Evolutionary conservation across 1,140 invertebrate genomes (phyloP).

Genomic region (Lamellibrachia luymesi): DNA sequence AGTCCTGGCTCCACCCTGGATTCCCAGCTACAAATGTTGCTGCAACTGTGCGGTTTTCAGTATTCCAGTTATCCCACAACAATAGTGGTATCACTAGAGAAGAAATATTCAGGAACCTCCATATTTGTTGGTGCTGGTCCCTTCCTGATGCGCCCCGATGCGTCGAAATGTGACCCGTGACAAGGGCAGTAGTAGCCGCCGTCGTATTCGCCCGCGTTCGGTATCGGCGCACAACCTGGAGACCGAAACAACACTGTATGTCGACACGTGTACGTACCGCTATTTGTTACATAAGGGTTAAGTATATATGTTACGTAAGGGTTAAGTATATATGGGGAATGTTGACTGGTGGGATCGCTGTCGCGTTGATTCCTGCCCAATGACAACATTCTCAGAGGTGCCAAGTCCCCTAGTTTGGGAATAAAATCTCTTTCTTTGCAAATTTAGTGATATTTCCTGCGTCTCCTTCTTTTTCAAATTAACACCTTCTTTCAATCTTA

Average conservation of each 20-base stretch:
- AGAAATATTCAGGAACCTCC: constrained; percentile 84
- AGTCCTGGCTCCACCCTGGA: not conserved
- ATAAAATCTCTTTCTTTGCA: too few species aligned
- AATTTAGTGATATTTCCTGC: too few species aligned
- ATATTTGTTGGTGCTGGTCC: constrained; percentile 97
- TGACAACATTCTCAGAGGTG: too few species aligned
- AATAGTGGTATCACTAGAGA: constrained; percentile 70
- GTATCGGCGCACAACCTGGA: constrained; percentile 59
- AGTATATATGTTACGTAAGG: too few species aligned
- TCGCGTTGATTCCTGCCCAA: too few species aligned
- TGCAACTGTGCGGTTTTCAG: not conserved
- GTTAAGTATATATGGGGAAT: too few species aligned
- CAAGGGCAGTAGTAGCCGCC: constrained; percentile 97
- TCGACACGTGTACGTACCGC: too few species aligned
- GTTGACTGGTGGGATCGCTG: too few species aligned
- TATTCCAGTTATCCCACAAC: constrained; percentile 71
- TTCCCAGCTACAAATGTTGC: not conserved
- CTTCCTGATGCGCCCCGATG: constrained; percentile 92
- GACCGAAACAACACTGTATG: constrained; percentile 20
- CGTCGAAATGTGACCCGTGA: constrained; percentile 98
- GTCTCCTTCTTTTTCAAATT: too few species aligned
- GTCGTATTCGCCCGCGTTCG: constrained; percentile 84
- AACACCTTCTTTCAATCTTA: too few species aligned
- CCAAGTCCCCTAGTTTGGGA: too few species aligned
- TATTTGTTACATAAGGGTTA: too few species aligned